Evolutionary conservation across 2,888 invertebrate species (phyloP).

Genomic region (Aporophyla nigra): DNA sequence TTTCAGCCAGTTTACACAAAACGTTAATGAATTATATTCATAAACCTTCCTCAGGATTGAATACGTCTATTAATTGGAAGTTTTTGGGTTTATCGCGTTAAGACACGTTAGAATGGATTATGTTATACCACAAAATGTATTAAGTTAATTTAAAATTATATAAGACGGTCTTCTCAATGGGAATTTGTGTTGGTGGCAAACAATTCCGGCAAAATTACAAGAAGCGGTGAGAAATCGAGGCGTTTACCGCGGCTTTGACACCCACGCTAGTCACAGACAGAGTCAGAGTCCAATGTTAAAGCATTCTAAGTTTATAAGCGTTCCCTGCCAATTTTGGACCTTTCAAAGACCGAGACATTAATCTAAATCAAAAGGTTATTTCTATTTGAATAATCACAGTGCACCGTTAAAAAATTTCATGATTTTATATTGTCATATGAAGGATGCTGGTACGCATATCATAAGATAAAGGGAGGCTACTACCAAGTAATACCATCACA

Average conservation of each 20-base stretch:
- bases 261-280: neutral
- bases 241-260: neutral
- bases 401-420: neutral
- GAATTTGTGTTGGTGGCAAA: neutral
- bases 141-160: neutral
- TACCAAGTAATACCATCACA: neutral
- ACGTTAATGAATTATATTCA: no score
- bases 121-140: neutral
- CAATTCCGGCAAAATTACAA: conserved; percentile 2
- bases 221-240: neutral
- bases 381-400: neutral
- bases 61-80: no score
- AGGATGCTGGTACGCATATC: neutral
- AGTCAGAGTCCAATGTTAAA: neutral
- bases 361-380: neutral
- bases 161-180: neutral
- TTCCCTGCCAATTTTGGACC: neutral
- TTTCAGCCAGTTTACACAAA: no score
- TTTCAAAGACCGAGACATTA: neutral
- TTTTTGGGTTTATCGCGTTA: no score
- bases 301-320: neutral
- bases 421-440: neutral
- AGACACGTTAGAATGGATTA: neutral
- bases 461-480: neutral
- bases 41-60: no score